Evolutionary conservation across 2,888 invertebrate genomes (phyloP).

Genomic region (Diarsia dahlii): DNA sequence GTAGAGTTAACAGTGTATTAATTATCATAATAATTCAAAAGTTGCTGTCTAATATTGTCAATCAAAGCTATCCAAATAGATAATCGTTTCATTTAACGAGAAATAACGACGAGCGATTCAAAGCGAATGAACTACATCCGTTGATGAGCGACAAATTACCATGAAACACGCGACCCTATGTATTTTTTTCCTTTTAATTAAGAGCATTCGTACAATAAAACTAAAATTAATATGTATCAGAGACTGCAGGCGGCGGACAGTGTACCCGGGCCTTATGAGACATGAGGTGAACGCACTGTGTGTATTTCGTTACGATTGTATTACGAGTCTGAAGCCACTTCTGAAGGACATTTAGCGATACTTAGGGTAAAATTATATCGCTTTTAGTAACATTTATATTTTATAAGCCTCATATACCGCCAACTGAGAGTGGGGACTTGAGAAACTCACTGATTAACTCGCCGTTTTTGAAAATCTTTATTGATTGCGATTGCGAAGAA

Average conservation of each 20-base stretch:
- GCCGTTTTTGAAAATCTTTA: constrained; percentile 21
- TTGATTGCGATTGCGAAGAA: constrained; percentile 21
- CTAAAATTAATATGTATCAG: constrained; percentile 46
- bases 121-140: constrained; percentile 35
- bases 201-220: constrained; percentile 43
- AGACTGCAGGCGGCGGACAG: constrained; percentile 43
- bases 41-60: constrained; percentile 13
- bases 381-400: constrained; percentile 26
- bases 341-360: constrained; percentile 60
- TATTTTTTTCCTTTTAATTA: constrained; percentile 30
- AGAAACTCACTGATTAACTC: constrained; percentile 5
- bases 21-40: constrained; percentile 1
- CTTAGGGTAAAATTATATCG: constrained; percentile 35
- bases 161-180: constrained; percentile 38
- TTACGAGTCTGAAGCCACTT: constrained; percentile 54
- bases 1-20: constrained; percentile 12
- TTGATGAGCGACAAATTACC: constrained; percentile 45
- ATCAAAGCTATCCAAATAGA: constrained; percentile 39
- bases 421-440: background rate
- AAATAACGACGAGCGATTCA: constrained; percentile 26
- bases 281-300: constrained; percentile 64
- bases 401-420: constrained; percentile 16
- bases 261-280: constrained; percentile 58
- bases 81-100: constrained; percentile 32
- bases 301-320: constrained; percentile 66